Percentiles rank a stretch among this genome's conserved stretches.
Conservation (phyloP, 64 coral and sea anemone species). For the Anthopleura sola region DNA sequence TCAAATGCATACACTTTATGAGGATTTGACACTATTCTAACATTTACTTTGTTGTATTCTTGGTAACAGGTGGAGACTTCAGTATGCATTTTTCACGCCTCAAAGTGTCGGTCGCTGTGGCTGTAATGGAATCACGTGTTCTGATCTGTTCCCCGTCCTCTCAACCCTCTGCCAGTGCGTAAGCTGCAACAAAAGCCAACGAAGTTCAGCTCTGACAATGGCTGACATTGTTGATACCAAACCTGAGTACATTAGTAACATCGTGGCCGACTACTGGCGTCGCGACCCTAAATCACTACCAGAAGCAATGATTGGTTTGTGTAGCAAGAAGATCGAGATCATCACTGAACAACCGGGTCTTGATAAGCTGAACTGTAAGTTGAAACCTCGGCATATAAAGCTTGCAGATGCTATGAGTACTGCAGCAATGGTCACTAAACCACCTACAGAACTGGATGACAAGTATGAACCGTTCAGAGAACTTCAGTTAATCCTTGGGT, state of each 20-base stretch:
- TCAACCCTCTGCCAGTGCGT: conserved; percentile 21
- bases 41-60: neutral
- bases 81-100: conserved; percentile 56
- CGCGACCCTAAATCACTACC: conserved; percentile 11
- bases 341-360: conserved; percentile 37
- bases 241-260: conserved; percentile 78
- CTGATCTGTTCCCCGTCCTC: conserved; percentile 48
- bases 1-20: too few relatives aligned
- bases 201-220: conserved; percentile 11
- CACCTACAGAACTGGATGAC: conserved; percentile 21
- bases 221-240: conserved; percentile 33
- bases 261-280: conserved; percentile 71
- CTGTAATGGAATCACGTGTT: conserved; percentile 43
- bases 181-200: neutral
- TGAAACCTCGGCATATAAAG: conserved; percentile 34
- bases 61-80: conserved; percentile 56
- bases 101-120: conserved; percentile 43
- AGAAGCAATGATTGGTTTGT: conserved; percentile 57
- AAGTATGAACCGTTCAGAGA: conserved; percentile 69
- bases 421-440: conserved; percentile 58
- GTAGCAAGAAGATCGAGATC: conserved; percentile 54
- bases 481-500: conserved; percentile 73
- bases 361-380: neutral
- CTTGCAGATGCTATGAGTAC: conserved; percentile 87
- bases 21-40: too few relatives aligned